Evolutionary conservation across 2,888 invertebrate species (phyloP), one percentile per base, ranked within the genome.

Genomic region (Dioctria linearis): DNA sequence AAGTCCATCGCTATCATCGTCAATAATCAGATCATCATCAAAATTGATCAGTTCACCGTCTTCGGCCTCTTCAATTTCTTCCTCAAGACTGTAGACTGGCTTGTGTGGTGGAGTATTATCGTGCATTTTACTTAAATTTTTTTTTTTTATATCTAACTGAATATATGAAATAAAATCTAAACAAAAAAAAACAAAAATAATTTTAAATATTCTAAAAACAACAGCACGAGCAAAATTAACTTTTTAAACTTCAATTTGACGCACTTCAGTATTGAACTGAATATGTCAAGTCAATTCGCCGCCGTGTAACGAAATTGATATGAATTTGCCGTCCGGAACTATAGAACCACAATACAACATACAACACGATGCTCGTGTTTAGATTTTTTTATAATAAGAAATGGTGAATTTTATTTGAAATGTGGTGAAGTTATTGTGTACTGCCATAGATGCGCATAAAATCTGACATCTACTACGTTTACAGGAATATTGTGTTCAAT

Each of bases 81-180:
- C 86, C 3, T 82, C 82, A 49, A 82, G 78, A 37, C 75, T 79
- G 13, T 73, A 54, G n/a, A 63, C 46, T 11, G 39, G 40, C 42
- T 73, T 54, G 57, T 73, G 86, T 9, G 89, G 89, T 49, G 89
- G 89, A 43, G 89, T 89, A 83, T 89, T 88, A 37, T 87, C 83
- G 39, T 85, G 86, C 88, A 89, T 88, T 83, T 71, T 25, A 25
- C 25, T 25, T 85, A 25, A 63, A 61, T 25, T 66, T 43, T 66
- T 8, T 9, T 3, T 43, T 40, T 42, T 66, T 8, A 43, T 66
- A 40, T 66, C 5, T 13, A 25, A 25, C 25, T 25, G 25, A 25
- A 6, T 49, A 3, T 59, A 59, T 13, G 5, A 75, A 42, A 59
- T 43, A 75, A 59, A 25, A 42, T 75, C 25, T 25, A 59, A 75